Percentiles rank a stretch among this genome's conserved stretches.
phyloP scores from a whole-genome alignment of 1,140 invertebrate species.

The Zelostemma sp. region DNA sequence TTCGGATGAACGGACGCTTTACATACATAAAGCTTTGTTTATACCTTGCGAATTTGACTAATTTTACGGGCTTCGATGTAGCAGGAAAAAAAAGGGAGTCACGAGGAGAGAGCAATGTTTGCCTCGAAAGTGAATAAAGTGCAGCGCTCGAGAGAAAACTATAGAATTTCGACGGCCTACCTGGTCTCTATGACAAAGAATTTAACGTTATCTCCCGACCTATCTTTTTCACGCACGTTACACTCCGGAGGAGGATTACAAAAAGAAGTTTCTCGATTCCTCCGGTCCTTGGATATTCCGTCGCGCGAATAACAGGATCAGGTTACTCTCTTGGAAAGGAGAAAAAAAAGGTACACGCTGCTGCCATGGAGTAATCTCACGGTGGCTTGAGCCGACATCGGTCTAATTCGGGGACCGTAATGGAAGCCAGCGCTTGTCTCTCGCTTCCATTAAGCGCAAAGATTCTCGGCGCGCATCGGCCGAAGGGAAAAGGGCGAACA shows the following conservation, averaged over 20 bases:
- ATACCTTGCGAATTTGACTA: no score
- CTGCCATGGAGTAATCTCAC: conserved; percentile 21
- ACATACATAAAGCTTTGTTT: background rate
- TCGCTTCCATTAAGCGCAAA: background rate
- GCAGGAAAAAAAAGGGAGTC: no score
- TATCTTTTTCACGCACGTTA: conserved; percentile 65
- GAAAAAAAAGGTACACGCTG: conserved; percentile 35
- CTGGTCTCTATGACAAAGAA: conserved; percentile 50
- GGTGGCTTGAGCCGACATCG: conserved; percentile 13
- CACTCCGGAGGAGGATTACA: conserved; percentile 30
- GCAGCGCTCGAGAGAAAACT: background rate
- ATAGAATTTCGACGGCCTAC: conserved; percentile 32
- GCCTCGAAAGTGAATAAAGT: background rate
- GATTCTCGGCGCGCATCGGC: no score
- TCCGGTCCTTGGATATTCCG: conserved; percentile 44
- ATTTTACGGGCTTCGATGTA: no score
- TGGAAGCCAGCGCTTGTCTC: background rate
- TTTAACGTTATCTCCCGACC: conserved; percentile 56
- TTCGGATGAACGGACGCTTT: background rate
- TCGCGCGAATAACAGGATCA: conserved; percentile 67
- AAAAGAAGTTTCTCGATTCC: conserved; percentile 31
- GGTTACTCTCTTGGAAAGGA: conserved; percentile 57
- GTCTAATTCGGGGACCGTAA: conserved; percentile 9
- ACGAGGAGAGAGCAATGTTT: background rate
- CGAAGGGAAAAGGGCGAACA: no score